A percentile compares a stretch with the other conserved stretches of the same genome.
phyloP scores from a whole-genome alignment of 2,888 invertebrate species.

The Cosmia pyralina region DNA sequence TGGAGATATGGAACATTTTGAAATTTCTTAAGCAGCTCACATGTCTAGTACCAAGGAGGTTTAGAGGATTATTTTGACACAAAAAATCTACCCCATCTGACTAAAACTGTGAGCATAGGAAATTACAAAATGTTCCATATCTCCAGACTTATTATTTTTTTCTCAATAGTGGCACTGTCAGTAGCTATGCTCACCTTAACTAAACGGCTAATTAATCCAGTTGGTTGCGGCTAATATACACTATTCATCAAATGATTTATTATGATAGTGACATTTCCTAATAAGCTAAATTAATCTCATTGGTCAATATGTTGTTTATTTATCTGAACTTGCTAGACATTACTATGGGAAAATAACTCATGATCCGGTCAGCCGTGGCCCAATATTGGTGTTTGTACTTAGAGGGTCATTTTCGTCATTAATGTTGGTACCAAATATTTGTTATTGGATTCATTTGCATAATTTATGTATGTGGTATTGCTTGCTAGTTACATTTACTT shows the following conservation, averaged over 20 bases:
- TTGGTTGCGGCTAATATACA: too few relatives aligned
- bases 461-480: constrained; percentile 38
- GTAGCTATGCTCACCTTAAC: too few relatives aligned
- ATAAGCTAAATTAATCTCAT: constrained; percentile 24
- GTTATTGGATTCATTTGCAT: constrained; percentile 43
- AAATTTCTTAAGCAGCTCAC: too few relatives aligned
- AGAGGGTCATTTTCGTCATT: constrained; percentile 42
- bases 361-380: constrained; percentile 39
- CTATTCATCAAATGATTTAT: constrained; percentile 14
- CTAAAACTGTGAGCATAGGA: too few relatives aligned
- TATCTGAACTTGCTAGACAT: constrained; percentile 29
- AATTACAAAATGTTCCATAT: too few relatives aligned
- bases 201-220: too few relatives aligned
- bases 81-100: too few relatives aligned
- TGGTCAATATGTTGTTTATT: constrained; percentile 38
- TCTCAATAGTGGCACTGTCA: too few relatives aligned
- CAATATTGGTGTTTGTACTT: constrained; percentile 46
- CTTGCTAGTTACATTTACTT: constrained; percentile 10
- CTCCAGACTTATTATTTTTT: too few relatives aligned
- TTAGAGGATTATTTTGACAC: too few relatives aligned
- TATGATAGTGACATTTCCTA: constrained; percentile 8
- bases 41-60: too few relatives aligned
- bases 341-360: not conserved
- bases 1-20: too few relatives aligned
- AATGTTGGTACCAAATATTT: constrained; percentile 54